Conservation (phyloP, 2,113 vertebrate genomes). For the Nerophis lumbriciformis region DNA sequence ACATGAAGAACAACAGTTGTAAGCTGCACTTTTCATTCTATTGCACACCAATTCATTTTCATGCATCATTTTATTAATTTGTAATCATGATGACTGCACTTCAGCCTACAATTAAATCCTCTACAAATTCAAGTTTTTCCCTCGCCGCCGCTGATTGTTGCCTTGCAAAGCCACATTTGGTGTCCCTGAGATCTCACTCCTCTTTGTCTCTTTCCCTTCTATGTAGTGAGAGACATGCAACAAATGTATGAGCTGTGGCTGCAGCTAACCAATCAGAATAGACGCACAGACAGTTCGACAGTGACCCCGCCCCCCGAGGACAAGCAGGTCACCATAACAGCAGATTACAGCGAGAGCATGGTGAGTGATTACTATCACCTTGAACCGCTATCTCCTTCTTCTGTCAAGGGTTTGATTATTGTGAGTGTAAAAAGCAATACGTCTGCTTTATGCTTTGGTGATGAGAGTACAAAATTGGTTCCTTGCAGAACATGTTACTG, state of each 20-base stretch:
- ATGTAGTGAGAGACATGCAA: constrained; percentile 93
- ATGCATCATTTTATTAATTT: neutral
- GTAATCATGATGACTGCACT: neutral
- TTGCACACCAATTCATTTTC: neutral
- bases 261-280: constrained; percentile 88
- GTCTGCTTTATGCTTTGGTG: no score
- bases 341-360: constrained; percentile 91
- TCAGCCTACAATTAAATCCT: neutral
- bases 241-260: constrained; percentile 98
- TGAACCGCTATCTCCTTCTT: neutral
- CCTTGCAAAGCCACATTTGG: neutral
- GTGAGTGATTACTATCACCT: constrained; percentile 61
- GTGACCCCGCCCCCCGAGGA: constrained; percentile 83
- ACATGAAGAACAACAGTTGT: constrained; percentile 99
- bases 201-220: neutral
- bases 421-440: neutral
- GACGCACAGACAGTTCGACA: constrained; percentile 79
- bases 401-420: neutral
- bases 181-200: neutral
- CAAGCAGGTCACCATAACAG: constrained; percentile 94
- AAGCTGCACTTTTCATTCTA: constrained; percentile 17
- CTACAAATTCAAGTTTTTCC: neutral
- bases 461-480: no score
- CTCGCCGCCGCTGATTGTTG: neutral
- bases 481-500: no score